Conservation (phyloP, 2,888 invertebrate genomes). For the Sinopyrophorus schimmeli region DNA sequence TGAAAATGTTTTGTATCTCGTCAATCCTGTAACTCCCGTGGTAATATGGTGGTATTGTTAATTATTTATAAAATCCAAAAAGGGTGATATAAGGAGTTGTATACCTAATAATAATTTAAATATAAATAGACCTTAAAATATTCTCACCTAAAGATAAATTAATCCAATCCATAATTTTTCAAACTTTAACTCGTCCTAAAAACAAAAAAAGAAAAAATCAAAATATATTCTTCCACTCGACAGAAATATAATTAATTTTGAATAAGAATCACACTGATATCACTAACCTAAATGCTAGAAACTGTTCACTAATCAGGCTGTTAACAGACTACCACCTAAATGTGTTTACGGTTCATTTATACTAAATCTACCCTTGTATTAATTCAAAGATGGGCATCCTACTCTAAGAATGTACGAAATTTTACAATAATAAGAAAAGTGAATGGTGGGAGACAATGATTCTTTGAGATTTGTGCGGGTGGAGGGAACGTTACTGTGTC, state of each 20-base stretch:
- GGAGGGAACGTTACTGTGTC: too few relatives aligned
- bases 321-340: constrained; percentile 12
- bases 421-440: constrained; percentile 1
- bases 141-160: constrained; percentile 11
- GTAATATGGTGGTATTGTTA: background rate
- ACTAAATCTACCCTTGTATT: constrained; percentile 20
- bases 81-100: background rate
- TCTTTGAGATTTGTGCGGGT: constrained; percentile 10
- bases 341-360: constrained; percentile 9
- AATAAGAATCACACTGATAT: background rate
- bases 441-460: constrained; percentile 16
- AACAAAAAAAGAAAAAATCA: constrained; percentile 1
- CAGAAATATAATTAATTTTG: background rate
- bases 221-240: background rate
- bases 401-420: constrained; percentile 10
- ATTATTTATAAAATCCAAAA: background rate
- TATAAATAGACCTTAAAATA: background rate
- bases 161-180: constrained; percentile 15
- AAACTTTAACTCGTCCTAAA: constrained; percentile 1
- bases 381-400: constrained; percentile 6
- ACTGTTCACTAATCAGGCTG: background rate
- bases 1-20: background rate
- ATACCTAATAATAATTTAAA: background rate
- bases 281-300: constrained; percentile 2
- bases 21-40: background rate